A percentile compares a stretch with the other conserved stretches of the same genome.
Evolutionary conservation across 23 tunicate species (phyloP).

Genomic region (Oikopleura albicans): DNA sequence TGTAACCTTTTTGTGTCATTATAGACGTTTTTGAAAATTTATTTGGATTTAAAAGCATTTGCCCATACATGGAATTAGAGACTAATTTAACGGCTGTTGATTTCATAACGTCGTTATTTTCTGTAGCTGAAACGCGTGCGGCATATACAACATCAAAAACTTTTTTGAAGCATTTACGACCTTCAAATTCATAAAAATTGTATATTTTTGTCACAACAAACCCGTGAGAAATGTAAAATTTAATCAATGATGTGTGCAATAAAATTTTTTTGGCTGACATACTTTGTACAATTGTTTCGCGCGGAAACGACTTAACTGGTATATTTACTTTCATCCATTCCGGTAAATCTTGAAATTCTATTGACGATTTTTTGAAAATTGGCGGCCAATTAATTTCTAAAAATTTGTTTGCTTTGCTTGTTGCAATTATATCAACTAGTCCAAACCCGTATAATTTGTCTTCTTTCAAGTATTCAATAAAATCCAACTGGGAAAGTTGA

Average conservation of each 20-base stretch:
- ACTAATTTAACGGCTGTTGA: neutral
- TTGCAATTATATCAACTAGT: neutral
- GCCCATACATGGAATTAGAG: neutral
- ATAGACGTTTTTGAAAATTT: too few relatives aligned
- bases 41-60: too few relatives aligned
- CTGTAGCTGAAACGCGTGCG: neutral
- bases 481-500: neutral
- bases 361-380: neutral
- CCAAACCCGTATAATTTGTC: neutral
- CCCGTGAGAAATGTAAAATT: neutral
- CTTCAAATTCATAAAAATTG: neutral
- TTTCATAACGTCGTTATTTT: neutral
- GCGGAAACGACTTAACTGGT: neutral
- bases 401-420: neutral
- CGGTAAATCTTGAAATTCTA: neutral
- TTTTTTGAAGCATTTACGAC: neutral
- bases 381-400: neutral
- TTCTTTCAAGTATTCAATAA: neutral
- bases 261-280: neutral
- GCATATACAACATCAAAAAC: neutral
- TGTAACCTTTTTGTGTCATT: too few relatives aligned
- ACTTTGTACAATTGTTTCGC: neutral
- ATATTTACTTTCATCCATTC: neutral
- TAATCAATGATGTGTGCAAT: neutral
- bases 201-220: neutral